Evolutionary conservation across 2,113 vertebrate genomes (phyloP), one percentile per base, ranked within the genome.

Genomic region (Halcyon senegalensis): DNA sequence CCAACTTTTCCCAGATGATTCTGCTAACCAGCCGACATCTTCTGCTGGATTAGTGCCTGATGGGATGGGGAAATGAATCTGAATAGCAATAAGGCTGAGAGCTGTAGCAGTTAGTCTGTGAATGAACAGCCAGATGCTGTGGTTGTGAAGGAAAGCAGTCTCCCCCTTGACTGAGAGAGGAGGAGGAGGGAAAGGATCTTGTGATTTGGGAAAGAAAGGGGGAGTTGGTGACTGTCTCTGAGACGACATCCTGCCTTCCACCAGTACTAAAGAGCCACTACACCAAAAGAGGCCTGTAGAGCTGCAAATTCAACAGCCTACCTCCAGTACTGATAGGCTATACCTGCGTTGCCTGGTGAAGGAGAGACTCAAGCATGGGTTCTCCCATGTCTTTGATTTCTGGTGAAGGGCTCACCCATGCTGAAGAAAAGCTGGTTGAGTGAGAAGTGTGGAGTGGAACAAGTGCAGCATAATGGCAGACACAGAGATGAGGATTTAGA

Each of bases 1-100:
- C 53, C 67, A 91, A 80, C 48, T 93, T 93, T 74, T 94, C 87
- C 87, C 78, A 93, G 87, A 68, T 89, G 94, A 93, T 89, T 93
- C 74, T 79, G 24, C 44, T 90, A 94, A 89, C 53, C 67, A 89
- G 50, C 39, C 11, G 4, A 93, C 78, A 69, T 62, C 67, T 85
- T 89, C 72, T 93, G 58, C 74, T 94, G 91, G 80, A 85, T 87
- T 92, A 74, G 31, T 89, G 84, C 78, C 87, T 89, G 84, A 79
- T 85, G 58, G 55, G 55, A 87, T 76, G 24, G 44, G 53, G 78
- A 94, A 96, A 76, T 0, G 0, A 87, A 77, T 85, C 66, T n/a
- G 59, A 95, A 90, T 77, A 91, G 55, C 77, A 90, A 70, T 93
- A 93, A 94, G 63, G 55, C 74, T 83, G 73, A 75, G 53, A 85